phyloP scores from a whole-genome alignment of 2,113 vertebrate genomes.

The Antennarius striatus region DNA sequence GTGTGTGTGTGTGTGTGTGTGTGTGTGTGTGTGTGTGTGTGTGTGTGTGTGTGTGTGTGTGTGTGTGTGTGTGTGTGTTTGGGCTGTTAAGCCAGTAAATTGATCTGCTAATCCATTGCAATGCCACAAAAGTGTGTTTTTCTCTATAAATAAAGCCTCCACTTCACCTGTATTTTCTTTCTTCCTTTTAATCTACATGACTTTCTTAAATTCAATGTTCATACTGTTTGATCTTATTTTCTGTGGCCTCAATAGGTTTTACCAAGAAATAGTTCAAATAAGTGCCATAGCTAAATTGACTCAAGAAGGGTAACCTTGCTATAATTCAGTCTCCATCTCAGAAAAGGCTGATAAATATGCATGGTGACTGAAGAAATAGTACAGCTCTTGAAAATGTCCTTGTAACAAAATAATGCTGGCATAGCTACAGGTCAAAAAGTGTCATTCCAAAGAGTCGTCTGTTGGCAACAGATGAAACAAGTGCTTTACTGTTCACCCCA shows the following conservation, averaged over 20 bases:
- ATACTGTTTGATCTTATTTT: conserved; percentile 6
- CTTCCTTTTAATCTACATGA: conserved; percentile 9
- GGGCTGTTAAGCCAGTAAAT: not conserved
- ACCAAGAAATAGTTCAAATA: conserved; percentile 19
- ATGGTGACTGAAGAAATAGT: conserved; percentile 36
- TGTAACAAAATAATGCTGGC: conserved; percentile 59
- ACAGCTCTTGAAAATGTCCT: conserved; percentile 54
- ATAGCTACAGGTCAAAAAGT: conserved; percentile 58
- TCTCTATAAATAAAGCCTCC: conserved; percentile 10
- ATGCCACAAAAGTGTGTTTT: not conserved
- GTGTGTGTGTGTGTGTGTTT: not conserved
- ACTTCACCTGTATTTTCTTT: conserved; percentile 1
- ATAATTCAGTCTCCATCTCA: conserved; percentile 42
- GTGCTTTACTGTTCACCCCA: conserved; percentile 41
- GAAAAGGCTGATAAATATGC: conserved; percentile 61
- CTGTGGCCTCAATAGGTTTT: conserved; percentile 24
- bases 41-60: not conserved
- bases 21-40: not conserved
- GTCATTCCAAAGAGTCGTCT: conserved; percentile 70
- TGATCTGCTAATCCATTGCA: conserved; percentile 2
- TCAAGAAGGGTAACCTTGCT: conserved; percentile 50
- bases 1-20: not conserved
- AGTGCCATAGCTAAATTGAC: conserved; percentile 33
- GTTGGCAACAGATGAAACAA: conserved; percentile 64
- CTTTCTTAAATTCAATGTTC: conserved; percentile 8